Evolutionary conservation across 92 coral and sea anemone genomes (phyloP).

Genomic region (Desmophyllum pertusum): DNA sequence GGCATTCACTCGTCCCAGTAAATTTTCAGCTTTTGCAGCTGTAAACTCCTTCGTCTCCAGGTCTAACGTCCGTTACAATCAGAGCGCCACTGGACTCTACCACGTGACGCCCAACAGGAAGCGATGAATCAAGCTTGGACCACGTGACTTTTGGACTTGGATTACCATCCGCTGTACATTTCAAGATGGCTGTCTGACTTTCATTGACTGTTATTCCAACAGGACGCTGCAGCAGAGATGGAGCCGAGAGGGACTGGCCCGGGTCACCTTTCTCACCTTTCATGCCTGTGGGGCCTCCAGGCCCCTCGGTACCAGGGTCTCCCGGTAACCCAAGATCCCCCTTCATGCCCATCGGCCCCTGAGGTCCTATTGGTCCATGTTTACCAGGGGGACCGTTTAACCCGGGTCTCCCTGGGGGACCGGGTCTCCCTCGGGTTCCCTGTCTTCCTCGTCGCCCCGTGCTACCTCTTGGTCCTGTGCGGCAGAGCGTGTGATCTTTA

Average conservation of each 20-base stretch:
- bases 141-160: slow-evolving; percentile 52
- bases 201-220: slow-evolving; percentile 44
- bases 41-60: slow-evolving; percentile 47
- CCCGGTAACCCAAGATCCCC: slow-evolving; percentile 53
- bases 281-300: slow-evolving; percentile 43
- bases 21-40: slow-evolving; percentile 35
- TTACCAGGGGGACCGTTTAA: slow-evolving; percentile 59
- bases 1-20: slow-evolving; percentile 27
- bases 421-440: slow-evolving; percentile 58
- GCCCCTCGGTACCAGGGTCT: slow-evolving; percentile 45
- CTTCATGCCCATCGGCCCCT: slow-evolving; percentile 37
- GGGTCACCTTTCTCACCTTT: slow-evolving; percentile 55
- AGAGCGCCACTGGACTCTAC: slow-evolving; percentile 35
- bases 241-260: slow-evolving; percentile 54
- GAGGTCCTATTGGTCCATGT: slow-evolving; percentile 59
- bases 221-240: slow-evolving; percentile 48
- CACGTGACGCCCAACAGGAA: slow-evolving; percentile 31
- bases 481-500: slow-evolving; percentile 60
- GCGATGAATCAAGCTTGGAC: slow-evolving; percentile 39
- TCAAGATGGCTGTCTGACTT: slow-evolving; percentile 47
- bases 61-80: slow-evolving; percentile 15
- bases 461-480: slow-evolving; percentile 65
- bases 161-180: slow-evolving; percentile 45
- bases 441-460: slow-evolving; percentile 58
- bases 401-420: slow-evolving; percentile 52